These are phyloP conservation scores for Zootoca vivipara DNA, from an alignment of 2,113 vertebrate species.

Conservation along the genomic window DNA sequence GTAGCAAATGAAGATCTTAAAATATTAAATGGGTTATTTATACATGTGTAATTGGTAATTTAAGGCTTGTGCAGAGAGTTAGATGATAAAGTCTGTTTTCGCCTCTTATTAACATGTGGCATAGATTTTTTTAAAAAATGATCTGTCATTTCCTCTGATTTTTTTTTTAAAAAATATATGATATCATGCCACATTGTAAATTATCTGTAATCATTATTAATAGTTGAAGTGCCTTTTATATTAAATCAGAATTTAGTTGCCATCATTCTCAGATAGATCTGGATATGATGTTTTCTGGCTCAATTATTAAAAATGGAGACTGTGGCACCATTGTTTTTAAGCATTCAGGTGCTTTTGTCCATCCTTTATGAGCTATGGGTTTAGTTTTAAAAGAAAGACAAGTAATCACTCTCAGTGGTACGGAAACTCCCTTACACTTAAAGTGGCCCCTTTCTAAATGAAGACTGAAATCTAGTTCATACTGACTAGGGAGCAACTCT, in stretches of 20 bases:
- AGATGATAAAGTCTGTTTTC: constrained; percentile 42
- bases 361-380: not conserved
- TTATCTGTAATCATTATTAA: constrained; percentile 71
- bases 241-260: constrained; percentile 68
- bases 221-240: constrained; percentile 67
- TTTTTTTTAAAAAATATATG: constrained; percentile 62
- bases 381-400: constrained; percentile 36
- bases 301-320: constrained; percentile 25
- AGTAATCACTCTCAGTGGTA: no score
- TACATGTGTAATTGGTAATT: constrained; percentile 68
- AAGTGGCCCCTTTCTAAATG: constrained; percentile 37
- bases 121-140: constrained; percentile 40
- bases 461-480: not conserved
- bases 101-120: constrained; percentile 34
- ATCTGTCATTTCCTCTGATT: constrained; percentile 53
- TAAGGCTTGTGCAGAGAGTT: constrained; percentile 50
- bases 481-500: not conserved
- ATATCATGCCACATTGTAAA: constrained; percentile 58
- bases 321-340: constrained; percentile 30
- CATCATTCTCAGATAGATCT: constrained; percentile 64
- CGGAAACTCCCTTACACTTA: constrained; percentile 32
- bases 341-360: constrained; percentile 38
- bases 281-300: constrained; percentile 53
- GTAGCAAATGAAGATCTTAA: constrained; percentile 61
- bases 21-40: constrained; percentile 69